These are phyloP conservation scores for Aurelia sp. DNA, from an alignment of 30 jellyfish, hydroid and myxozoan species.

Conservation along the genomic window DNA sequence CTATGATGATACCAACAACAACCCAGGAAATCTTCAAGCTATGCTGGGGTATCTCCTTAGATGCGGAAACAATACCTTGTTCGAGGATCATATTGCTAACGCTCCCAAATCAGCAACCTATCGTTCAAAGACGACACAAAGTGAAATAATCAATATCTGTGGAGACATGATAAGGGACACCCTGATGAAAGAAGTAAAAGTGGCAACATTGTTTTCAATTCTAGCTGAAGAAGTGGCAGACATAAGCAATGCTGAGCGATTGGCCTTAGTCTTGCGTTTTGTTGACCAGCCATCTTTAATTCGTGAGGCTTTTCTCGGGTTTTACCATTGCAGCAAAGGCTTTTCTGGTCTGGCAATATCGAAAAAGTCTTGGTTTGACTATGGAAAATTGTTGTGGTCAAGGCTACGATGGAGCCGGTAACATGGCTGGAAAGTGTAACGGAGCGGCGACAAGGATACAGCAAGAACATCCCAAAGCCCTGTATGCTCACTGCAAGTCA, in stretches of 20 bases:
- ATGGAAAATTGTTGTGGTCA: constrained; percentile 67
- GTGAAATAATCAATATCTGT: constrained; percentile 62
- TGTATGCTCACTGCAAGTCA: constrained; percentile 52
- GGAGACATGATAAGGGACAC: constrained; percentile 38
- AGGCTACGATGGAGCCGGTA: constrained; percentile 89
- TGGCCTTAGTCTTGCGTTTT: constrained; percentile 53
- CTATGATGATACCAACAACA: constrained; percentile 7
- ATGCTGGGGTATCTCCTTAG: neutral
- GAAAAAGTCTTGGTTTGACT: constrained; percentile 30
- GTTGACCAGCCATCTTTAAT: constrained; percentile 31
- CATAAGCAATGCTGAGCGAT: constrained; percentile 41
- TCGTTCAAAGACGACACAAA: constrained; percentile 53
- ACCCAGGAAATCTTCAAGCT: constrained; percentile 46
- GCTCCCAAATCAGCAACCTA: neutral
- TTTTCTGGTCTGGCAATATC: constrained; percentile 64
- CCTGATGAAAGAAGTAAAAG: neutral
- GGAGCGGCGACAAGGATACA: constrained; percentile 57
- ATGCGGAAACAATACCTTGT: neutral
- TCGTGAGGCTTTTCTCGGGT: constrained; percentile 74
- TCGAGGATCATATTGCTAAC: neutral
- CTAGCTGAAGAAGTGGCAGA: constrained; percentile 71
- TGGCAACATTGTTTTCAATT: constrained; percentile 44
- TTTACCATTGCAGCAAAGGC: constrained; percentile 67
- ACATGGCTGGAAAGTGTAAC: constrained; percentile 64
- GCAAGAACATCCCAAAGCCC: constrained; percentile 39